Evolutionary conservation across 2,888 invertebrate genomes (phyloP).

Genomic region (Melikaiella ostensackeni): DNA sequence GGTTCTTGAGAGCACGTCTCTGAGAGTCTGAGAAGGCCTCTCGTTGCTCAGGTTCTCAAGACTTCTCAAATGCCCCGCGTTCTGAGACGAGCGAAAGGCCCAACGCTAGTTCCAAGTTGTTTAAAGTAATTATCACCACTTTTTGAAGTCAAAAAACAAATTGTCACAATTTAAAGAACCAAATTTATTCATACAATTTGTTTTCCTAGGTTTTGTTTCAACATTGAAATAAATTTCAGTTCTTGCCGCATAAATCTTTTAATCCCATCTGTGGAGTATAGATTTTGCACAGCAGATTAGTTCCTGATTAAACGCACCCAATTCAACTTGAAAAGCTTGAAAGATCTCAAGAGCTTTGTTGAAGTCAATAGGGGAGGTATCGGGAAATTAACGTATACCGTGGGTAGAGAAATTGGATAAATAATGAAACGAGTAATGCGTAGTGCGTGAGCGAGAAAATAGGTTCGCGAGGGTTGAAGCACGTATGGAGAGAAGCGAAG

Average conservation of each 20-base stretch:
- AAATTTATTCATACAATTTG: not conserved
- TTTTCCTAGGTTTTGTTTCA: not conserved
- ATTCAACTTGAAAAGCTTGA: not conserved
- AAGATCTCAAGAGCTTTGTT: slow-evolving; percentile 31
- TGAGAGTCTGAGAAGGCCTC: too few relatives aligned
- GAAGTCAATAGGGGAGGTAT: slow-evolving; percentile 21
- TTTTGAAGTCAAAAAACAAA: not conserved
- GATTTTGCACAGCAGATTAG: slow-evolving; percentile 22
- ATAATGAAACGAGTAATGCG: slow-evolving; percentile 35
- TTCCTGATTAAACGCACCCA: slow-evolving; percentile 21
- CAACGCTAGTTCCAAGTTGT: too few relatives aligned
- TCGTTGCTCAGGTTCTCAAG: too few relatives aligned
- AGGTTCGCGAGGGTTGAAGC: slow-evolving; percentile 42
- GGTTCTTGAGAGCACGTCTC: too few relatives aligned
- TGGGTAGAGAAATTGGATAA: slow-evolving; percentile 24
- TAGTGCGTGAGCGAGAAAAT: slow-evolving; percentile 37
- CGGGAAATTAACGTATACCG: slow-evolving; percentile 20
- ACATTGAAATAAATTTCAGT: slow-evolving; percentile 18
- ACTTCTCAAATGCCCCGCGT: too few relatives aligned
- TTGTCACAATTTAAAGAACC: not conserved
- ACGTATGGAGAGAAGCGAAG: slow-evolving; percentile 41
- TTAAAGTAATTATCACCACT: not conserved
- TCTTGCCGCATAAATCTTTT: not conserved
- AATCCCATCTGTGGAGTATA: not conserved
- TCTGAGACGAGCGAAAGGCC: too few relatives aligned